Evolutionary conservation across 2,797 vertebrate genomes (phyloP).

Genomic region (Scleropages formosus): DNA sequence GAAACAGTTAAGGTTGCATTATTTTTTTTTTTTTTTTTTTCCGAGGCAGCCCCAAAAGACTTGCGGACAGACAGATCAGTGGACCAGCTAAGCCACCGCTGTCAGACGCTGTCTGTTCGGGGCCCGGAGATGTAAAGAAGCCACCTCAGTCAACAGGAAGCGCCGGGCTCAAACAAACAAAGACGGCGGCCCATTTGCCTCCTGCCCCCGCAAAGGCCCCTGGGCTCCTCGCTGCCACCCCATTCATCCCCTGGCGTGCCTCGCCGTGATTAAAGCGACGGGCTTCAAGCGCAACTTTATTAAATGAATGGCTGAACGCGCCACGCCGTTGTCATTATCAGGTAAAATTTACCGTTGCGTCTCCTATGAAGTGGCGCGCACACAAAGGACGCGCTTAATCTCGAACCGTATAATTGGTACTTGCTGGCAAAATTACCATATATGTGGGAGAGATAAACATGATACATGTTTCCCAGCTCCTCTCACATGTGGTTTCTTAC

Average conservation of each 20-base stretch:
- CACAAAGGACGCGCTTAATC: conserved; percentile 67
- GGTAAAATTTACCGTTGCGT: conserved; percentile 62
- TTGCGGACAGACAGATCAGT: conserved; percentile 64
- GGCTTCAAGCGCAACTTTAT: conserved; percentile 65
- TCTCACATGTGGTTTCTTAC: conserved; percentile 72
- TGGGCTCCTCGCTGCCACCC: conserved; percentile 45
- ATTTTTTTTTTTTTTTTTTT: conserved; percentile 48
- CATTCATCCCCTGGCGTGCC: conserved; percentile 42
- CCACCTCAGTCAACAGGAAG: conserved; percentile 68
- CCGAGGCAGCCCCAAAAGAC: conserved; percentile 62
- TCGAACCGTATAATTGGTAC: conserved; percentile 73
- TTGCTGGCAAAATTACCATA: conserved; percentile 64
- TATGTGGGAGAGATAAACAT: conserved; percentile 73
- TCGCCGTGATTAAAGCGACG: conserved; percentile 62
- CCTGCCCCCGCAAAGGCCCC: conserved; percentile 25
- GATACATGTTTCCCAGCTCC: conserved; percentile 59
- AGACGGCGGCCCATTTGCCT: conserved; percentile 32
- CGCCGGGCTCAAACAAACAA: conserved; percentile 48
- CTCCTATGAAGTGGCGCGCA: conserved; percentile 63
- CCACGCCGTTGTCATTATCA: conserved; percentile 65
- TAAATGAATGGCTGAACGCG: conserved; percentile 66
- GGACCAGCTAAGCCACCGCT: conserved; percentile 70
- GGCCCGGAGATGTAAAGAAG: conserved; percentile 52
- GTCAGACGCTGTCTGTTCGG: conserved; percentile 63
- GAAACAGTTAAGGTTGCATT: conserved; percentile 52